A percentile compares a stretch with the other conserved stretches of the same genome.
phyloP scores from a whole-genome alignment of 2,888 invertebrate species.

The Cantharis rustica region DNA sequence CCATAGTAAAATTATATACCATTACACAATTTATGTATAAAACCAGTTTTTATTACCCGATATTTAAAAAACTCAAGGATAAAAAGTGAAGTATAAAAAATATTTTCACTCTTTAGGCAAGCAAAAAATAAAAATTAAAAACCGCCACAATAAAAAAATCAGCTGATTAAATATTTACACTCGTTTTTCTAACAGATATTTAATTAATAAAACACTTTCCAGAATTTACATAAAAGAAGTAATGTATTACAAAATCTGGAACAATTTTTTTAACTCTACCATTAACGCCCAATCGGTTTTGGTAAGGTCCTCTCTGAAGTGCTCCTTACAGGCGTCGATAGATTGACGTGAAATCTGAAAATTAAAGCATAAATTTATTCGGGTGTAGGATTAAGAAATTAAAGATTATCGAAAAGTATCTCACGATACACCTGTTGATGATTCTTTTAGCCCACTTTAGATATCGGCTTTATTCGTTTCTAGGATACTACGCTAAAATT shows the following conservation, averaged over 20 bases:
- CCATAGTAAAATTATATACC: not conserved
- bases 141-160: not conserved
- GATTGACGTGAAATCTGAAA: conserved; percentile 95
- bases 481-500: not conserved
- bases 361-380: conserved; percentile 35
- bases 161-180: not conserved
- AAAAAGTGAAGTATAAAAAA: not conserved
- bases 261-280: conserved; percentile 96
- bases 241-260: conserved; percentile 83
- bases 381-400: not conserved
- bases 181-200: not conserved
- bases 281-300: conserved; percentile 98
- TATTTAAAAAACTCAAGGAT: not conserved
- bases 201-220: not conserved
- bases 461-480: not conserved
- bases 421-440: not conserved
- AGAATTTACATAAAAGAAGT: not conserved
- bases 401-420: not conserved
- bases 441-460: not conserved
- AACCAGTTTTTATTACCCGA: not conserved
- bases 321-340: conserved; percentile 98
- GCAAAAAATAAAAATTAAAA: not conserved
- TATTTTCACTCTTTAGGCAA: not conserved
- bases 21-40: not conserved
- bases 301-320: conserved; percentile 96